A percentile compares a stretch with the other conserved stretches of the same genome.
Evolutionary conservation across 2,888 invertebrate species (phyloP).

Genomic region (Phragmatobia fuliginosa): DNA sequence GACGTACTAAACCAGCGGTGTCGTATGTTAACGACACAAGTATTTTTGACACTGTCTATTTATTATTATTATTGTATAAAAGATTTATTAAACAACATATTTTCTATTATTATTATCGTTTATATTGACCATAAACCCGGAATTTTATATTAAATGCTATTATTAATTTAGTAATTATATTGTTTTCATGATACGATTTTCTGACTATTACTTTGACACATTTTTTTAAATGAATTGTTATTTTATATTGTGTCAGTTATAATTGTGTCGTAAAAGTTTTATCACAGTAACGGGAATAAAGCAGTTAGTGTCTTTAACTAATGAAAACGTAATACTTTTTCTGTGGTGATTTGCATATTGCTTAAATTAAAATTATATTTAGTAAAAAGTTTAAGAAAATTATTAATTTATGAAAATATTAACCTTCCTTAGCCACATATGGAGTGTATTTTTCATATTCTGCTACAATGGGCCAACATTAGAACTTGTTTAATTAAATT

Average conservation of each 20-base stretch:
- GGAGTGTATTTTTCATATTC: too few species aligned
- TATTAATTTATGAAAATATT: too few species aligned
- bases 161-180: constrained; percentile 49
- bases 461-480: too few species aligned
- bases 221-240: constrained; percentile 20
- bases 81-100: constrained; percentile 56
- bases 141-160: constrained; percentile 45
- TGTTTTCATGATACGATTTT: constrained; percentile 35
- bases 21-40: constrained; percentile 64
- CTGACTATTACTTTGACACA: constrained; percentile 24
- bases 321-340: not conserved
- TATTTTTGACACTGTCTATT: constrained; percentile 65
- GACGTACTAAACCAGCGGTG: constrained; percentile 63
- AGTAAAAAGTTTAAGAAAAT: not conserved
- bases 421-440: too few species aligned
- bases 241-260: constrained; percentile 29
- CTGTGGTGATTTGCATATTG: not conserved
- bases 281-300: constrained; percentile 11
- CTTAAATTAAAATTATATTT: not conserved
- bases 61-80: constrained; percentile 63
- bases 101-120: constrained; percentile 47
- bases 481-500: too few species aligned
- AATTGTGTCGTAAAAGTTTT: constrained; percentile 24
- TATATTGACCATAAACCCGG: constrained; percentile 44
- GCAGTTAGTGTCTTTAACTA: not conserved